A percentile compares a stretch with the other conserved stretches of the same genome.
Evolutionary conservation across 2,113 vertebrate genomes (phyloP).

Genomic region (Gila orcuttii): DNA sequence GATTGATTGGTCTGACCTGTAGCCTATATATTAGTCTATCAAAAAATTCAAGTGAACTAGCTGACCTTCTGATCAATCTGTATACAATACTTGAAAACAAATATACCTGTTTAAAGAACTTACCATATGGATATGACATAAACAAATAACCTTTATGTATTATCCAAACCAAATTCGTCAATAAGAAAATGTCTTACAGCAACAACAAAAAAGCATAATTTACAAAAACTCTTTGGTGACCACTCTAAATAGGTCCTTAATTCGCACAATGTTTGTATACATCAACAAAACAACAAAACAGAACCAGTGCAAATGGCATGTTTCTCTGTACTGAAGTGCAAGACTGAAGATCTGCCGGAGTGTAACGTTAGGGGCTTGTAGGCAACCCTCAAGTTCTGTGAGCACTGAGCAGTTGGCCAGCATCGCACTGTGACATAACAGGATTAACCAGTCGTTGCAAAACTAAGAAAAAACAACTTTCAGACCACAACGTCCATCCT

Average conservation of each 20-base stretch:
- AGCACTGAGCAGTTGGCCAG: constrained; percentile 16
- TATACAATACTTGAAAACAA: background rate
- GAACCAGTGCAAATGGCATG: background rate
- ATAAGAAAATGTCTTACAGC: background rate
- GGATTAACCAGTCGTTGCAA: constrained; percentile 30
- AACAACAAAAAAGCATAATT: background rate
- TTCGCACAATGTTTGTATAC: background rate
- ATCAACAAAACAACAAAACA: background rate
- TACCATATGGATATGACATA: too few species aligned
- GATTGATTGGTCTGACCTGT: background rate
- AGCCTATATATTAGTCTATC: background rate
- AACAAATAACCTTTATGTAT: background rate
- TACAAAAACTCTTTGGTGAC: background rate
- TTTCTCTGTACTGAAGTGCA: background rate
- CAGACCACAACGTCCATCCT: background rate
- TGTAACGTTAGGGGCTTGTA: background rate
- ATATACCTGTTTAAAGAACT: too few species aligned
- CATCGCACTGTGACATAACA: constrained; percentile 35
- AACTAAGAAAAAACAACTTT: background rate
- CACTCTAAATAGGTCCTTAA: background rate
- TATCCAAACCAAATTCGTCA: background rate
- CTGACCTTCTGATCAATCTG: background rate
- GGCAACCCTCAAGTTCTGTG: background rate
- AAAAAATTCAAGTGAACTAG: background rate
- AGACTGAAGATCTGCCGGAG: constrained; percentile 13